A percentile compares a stretch with the other conserved stretches of the same genome.
These are phyloP conservation scores for Epinephelus fuscoguttatus DNA, from an alignment of 2,113 vertebrate species.

Conservation along the genomic window DNA sequence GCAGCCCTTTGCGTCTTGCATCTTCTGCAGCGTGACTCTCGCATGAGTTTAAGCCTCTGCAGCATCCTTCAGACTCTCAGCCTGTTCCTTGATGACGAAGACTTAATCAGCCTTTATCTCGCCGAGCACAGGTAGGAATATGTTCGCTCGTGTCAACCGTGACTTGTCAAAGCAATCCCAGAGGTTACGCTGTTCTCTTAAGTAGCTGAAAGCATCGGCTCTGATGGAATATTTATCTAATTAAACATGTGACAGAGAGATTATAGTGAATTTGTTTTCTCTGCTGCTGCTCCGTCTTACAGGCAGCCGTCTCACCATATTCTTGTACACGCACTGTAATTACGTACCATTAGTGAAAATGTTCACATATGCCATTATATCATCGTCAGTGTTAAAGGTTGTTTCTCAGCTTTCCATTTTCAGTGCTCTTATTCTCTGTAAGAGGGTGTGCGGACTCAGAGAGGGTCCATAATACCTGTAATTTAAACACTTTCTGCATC, in stretches of 20 bases:
- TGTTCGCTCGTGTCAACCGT: background rate
- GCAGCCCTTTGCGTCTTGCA: background rate
- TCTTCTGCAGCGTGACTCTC: background rate
- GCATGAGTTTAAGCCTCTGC: background rate
- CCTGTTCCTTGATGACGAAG: background rate
- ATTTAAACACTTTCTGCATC: slow-evolving; percentile 30
- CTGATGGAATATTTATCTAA: slow-evolving; percentile 27
- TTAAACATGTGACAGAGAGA: background rate
- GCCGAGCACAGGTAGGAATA: slow-evolving; percentile 24
- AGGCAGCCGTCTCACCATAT: background rate
- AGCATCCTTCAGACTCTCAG: slow-evolving; percentile 5
- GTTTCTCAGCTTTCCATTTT: slow-evolving; percentile 7
- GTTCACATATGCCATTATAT: slow-evolving; percentile 21
- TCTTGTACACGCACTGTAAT: slow-evolving; percentile 13
- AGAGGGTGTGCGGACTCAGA: background rate
- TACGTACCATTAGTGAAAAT: background rate
- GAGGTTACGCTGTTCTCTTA: slow-evolving; percentile 25
- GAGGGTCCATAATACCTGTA: slow-evolving; percentile 17
- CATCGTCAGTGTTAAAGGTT: slow-evolving; percentile 23
- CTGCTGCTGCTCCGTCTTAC: background rate
- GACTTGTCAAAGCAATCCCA: slow-evolving; percentile 27
- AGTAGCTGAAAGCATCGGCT: background rate
- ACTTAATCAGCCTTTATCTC: background rate
- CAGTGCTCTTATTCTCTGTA: background rate
- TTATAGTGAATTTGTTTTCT: background rate